These are phyloP conservation scores for Terrapene triunguis DNA, from an alignment of 2,113 vertebrate genomes.

Conservation along the genomic window DNA sequence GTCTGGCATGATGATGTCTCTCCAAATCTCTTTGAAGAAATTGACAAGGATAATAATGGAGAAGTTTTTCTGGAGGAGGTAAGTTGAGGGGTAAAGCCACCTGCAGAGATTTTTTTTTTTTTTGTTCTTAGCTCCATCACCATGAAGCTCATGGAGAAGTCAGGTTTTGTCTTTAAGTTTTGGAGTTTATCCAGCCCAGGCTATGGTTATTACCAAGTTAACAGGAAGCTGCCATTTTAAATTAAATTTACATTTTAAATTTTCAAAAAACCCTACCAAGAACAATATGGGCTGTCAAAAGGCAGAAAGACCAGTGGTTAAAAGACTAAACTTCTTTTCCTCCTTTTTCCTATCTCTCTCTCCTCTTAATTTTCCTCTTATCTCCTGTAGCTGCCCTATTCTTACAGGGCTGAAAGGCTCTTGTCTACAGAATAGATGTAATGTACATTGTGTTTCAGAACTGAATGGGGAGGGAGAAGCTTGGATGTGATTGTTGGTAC, in stretches of 20 bases:
- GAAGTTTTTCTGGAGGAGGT: slow-evolving; percentile 92
- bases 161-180: neutral
- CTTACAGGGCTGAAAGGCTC: neutral
- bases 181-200: neutral
- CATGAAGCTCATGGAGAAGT: neutral
- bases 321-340: neutral
- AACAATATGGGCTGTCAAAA: neutral
- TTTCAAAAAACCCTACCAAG: neutral
- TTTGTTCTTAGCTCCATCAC: neutral
- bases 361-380: too few relatives aligned
- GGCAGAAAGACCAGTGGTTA: neutral
- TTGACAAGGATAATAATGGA: slow-evolving; percentile 89
- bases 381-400: neutral
- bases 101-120: neutral
- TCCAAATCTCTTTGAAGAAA: slow-evolving; percentile 92
- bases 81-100: neutral
- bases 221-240: neutral
- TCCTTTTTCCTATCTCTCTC: neutral
- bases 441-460: neutral
- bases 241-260: neutral
- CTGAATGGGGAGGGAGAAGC: neutral
- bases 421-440: neutral
- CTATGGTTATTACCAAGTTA: neutral
- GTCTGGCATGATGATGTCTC: slow-evolving; percentile 94
- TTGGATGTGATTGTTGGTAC: neutral